Evolutionary conservation across 2,888 invertebrate genomes (phyloP), one percentile per base, ranked within the genome.

Genomic region (Caenorhabditis zanzibari): DNA sequence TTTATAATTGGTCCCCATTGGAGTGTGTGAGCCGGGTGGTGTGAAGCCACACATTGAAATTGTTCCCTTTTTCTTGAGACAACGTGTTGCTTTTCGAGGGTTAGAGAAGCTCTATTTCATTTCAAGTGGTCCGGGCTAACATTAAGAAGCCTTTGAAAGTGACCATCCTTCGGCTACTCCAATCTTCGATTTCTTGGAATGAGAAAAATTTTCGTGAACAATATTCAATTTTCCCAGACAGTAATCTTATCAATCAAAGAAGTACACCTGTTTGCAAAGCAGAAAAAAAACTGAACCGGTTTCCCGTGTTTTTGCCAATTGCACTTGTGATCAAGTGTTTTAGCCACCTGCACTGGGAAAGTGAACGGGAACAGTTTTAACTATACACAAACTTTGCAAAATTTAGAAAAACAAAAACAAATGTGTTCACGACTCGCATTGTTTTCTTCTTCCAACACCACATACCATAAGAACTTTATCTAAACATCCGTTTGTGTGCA

Each of bases 301-400:
- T 73, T 41, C 19, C 1, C 1, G 35, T 61, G 49, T 76, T 68
- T 61, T 61, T n/a, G 38, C 41, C 19, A 28, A 22, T 26, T 68
- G 66, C 64, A 75, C 58, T 75, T 66, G 41, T 63, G 64, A 32
- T 56, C 26, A 28, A 74, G 64, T 74, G 74, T 75, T 66, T 66
- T 10, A 49, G 59, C 58, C 9, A 38, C 14, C 10, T 47, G 32
- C 54, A 35, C 47, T 58, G 19, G 47, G 54, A 22, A 28, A 2
- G 14, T 19, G 35, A 54, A 54, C 47, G n/a, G 44, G n/a, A 28
- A 41, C 26, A 24, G 54, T 26, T n/a, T n/a, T 26, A 54, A 24
- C 54, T 24, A 56, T 54, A 71, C 54, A 63, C 54, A 49, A 54
- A 32, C 2, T 49, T 49, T 63, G 54, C 52, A 63, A 63, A n/a